Percentiles rank a stretch among this genome's conserved stretches.
Evolutionary conservation across 2,113 vertebrate species (phyloP).

Genomic region (Gadus chalcogrammus): DNA sequence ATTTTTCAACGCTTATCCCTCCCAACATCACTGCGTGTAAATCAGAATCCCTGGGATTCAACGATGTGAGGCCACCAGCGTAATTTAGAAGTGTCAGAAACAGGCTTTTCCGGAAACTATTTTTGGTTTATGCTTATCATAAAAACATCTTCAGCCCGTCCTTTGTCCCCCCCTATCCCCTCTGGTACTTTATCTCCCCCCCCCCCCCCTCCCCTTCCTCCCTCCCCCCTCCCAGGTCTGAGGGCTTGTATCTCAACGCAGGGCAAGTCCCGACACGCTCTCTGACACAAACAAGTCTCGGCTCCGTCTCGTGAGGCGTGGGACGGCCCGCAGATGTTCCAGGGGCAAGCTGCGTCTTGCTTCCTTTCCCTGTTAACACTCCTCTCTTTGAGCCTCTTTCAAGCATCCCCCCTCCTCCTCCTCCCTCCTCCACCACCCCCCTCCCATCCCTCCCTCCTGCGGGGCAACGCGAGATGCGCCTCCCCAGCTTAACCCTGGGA

Average conservation of each 20-base stretch:
- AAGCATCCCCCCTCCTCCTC: conserved; percentile 69
- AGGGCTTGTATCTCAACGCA: conserved; percentile 72
- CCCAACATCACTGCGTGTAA: too few relatives aligned
- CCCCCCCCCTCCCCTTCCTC: neutral
- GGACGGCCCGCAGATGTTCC: conserved; percentile 94
- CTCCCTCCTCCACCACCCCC: conserved; percentile 78
- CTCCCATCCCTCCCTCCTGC: conserved; percentile 68
- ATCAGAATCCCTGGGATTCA: neutral
- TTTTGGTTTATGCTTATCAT: conserved; percentile 44
- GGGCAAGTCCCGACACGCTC: conserved; percentile 86
- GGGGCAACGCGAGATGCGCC: conserved; percentile 77
- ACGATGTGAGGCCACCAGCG: neutral
- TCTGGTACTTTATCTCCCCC: conserved; percentile 64
- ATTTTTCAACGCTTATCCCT: too few relatives aligned
- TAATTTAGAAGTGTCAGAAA: neutral
- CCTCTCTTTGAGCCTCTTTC: conserved; percentile 79
- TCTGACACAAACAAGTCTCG: conserved; percentile 93
- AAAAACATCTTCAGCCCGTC: conserved; percentile 52
- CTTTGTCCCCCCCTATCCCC: conserved; percentile 7
- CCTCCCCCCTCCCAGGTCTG: conserved; percentile 44
- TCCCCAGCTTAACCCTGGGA: conserved; percentile 67
- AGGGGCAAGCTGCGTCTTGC: conserved; percentile 90
- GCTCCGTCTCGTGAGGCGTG: conserved; percentile 87
- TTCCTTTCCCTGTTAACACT: conserved; percentile 85
- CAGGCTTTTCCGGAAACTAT: conserved; percentile 44